Percentiles rank a stretch among this genome's conserved stretches.
Conservation (phyloP, 2,113 vertebrate species). For the Orientallactaga bullata region DNA sequence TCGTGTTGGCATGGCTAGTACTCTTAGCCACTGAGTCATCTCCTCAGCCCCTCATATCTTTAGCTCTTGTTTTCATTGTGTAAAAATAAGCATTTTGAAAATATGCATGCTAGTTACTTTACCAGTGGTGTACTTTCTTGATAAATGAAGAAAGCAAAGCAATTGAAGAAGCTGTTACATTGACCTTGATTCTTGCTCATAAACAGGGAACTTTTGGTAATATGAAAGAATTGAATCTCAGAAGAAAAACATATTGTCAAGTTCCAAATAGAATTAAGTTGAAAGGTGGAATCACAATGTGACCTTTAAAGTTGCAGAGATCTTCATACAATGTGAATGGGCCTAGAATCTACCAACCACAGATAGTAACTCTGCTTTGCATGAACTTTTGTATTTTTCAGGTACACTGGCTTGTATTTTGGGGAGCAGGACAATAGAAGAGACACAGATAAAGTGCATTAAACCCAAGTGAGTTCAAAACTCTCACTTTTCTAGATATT, state of each 20-base stretch:
- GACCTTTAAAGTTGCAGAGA: not conserved
- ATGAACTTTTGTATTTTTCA: not conserved
- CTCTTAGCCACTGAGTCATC: too few species aligned
- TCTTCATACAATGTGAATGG: not conserved
- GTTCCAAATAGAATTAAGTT: not conserved
- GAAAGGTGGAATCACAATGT: not conserved
- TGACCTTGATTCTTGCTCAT: not conserved
- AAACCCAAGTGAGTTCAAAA: not conserved
- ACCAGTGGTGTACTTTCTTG: not conserved
- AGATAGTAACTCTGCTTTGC: not conserved
- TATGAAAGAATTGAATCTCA: not conserved
- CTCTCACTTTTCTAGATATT: not conserved
- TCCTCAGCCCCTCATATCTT: not conserved
- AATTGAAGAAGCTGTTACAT: not conserved
- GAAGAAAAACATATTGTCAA: not conserved
- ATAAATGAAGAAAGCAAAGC: not conserved
- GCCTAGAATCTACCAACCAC: not conserved
- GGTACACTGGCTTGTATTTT: not conserved
- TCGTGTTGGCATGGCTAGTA: too few species aligned
- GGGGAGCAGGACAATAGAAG: not conserved
- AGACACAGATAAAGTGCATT: not conserved
- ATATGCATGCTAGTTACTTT: conserved; percentile 10
- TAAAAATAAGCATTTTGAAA: conserved; percentile 28
- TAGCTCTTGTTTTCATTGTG: not conserved
- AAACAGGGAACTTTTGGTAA: conserved; percentile 26